Evolutionary conservation across 2,113 vertebrate species (phyloP).

Genomic region (Kryptolebias marmoratus): DNA sequence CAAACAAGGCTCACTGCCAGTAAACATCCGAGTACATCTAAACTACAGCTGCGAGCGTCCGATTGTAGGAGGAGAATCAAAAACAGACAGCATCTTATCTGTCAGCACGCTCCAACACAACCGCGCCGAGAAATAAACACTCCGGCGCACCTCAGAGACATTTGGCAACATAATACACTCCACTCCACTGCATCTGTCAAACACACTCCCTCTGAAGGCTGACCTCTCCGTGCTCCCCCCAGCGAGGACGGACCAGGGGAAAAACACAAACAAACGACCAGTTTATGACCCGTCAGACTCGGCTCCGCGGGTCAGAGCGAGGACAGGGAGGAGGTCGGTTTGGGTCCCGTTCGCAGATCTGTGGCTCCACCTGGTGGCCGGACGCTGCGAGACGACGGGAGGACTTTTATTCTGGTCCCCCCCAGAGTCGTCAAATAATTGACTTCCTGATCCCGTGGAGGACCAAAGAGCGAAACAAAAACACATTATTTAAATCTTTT

Average conservation of each 20-base stretch:
- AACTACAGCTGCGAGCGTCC: not conserved
- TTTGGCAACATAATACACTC: slow-evolving; percentile 43
- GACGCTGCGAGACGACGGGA: not conserved
- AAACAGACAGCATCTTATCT: slow-evolving; percentile 7
- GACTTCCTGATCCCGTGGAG: too few species aligned
- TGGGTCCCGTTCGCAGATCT: not conserved
- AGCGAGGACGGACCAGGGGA: slow-evolving; percentile 40
- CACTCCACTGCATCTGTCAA: slow-evolving; percentile 26
- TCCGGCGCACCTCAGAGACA: slow-evolving; percentile 42
- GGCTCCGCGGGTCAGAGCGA: slow-evolving; percentile 64
- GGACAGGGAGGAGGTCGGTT: slow-evolving; percentile 50
- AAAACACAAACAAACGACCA: slow-evolving; percentile 71
- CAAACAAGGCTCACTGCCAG: too few species aligned
- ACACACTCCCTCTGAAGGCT: slow-evolving; percentile 24
- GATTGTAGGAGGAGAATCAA: not conserved
- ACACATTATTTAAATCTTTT: too few species aligned
- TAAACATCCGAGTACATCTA: not conserved
- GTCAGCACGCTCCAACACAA: not conserved
- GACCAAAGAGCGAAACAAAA: too few species aligned
- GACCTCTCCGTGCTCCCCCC: slow-evolving; percentile 44
- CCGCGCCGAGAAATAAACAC: slow-evolving; percentile 33
- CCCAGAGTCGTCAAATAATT: too few species aligned
- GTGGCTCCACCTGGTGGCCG: slow-evolving; percentile 60
- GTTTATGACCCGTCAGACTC: slow-evolving; percentile 71
- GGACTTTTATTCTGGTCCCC: too few species aligned